phyloP scores from a whole-genome alignment of 2,113 vertebrate species.

The Dinomys branickii region DNA sequence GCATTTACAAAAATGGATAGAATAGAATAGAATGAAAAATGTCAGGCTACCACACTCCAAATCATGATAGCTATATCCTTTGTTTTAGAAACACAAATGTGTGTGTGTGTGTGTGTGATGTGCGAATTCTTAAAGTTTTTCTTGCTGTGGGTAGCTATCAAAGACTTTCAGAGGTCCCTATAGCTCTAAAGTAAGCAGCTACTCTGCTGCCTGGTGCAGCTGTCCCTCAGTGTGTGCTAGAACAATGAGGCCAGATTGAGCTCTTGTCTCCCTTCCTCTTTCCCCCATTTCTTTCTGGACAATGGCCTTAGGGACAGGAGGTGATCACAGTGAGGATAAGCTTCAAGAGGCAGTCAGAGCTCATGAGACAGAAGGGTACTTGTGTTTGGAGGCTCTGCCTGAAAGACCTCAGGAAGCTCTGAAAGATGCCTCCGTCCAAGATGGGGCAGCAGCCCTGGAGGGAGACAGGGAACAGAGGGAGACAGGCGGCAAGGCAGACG shows the following conservation, averaged over 20 bases:
- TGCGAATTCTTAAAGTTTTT: not conserved
- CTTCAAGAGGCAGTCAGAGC: not conserved
- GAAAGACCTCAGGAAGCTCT: not conserved
- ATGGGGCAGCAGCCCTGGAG: not conserved
- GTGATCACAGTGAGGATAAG: not conserved
- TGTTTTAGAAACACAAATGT: not conserved
- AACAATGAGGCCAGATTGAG: not conserved
- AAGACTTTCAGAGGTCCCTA: not conserved
- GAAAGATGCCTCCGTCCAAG: not conserved
- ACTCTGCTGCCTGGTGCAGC: not conserved
- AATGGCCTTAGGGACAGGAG: not conserved
- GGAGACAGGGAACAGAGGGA: not conserved
- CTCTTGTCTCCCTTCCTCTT: not conserved
- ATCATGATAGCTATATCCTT: not conserved
- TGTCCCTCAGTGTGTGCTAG: not conserved
- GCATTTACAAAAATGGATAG: not conserved
- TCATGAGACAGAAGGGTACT: not conserved
- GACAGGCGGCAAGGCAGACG: not conserved
- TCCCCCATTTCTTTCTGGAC: not conserved
- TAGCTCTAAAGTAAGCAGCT: not conserved
- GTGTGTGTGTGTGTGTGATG: not conserved
- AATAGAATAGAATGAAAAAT: not conserved
- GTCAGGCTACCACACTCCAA: not conserved
- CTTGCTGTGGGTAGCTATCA: not conserved
- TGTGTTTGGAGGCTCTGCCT: not conserved